phyloP scores from a whole-genome alignment of 2,797 vertebrate genomes.

The Macroramphosus scolopax region DNA sequence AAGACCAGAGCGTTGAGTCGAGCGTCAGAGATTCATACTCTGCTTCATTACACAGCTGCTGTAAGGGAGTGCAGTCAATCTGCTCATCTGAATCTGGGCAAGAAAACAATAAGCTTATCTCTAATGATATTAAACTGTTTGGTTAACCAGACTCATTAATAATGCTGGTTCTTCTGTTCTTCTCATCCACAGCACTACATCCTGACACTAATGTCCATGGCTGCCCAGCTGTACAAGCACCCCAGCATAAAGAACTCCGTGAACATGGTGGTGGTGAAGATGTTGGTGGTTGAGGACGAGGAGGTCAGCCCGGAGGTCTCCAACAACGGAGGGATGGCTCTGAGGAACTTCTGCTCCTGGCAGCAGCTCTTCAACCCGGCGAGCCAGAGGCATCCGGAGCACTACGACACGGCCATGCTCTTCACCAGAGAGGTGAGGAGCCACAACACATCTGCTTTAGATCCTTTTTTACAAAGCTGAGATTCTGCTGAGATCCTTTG shows the following conservation, averaged over 20 bases:
- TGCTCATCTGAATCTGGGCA: too few relatives aligned
- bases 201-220: conserved; percentile 90
- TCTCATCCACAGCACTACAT: conserved; percentile 83
- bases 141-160: background rate
- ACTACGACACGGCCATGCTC: conserved; percentile 93
- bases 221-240: conserved; percentile 89
- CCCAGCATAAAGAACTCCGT: conserved; percentile 92
- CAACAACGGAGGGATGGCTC: conserved; percentile 85
- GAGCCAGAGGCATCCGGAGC: conserved; percentile 89
- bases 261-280: conserved; percentile 89
- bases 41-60: too few relatives aligned
- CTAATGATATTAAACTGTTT: background rate
- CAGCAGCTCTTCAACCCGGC: conserved; percentile 88
- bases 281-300: conserved; percentile 87
- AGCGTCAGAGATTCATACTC: too few relatives aligned
- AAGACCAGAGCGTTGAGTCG: too few relatives aligned
- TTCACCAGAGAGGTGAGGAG: conserved; percentile 90
- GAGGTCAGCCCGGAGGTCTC: conserved; percentile 84
- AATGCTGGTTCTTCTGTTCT: background rate
- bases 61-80: too few relatives aligned
- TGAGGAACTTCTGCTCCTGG: conserved; percentile 95
- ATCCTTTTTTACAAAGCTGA: background rate
- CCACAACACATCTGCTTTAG: background rate
- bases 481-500: background rate
- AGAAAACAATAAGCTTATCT: background rate